These are phyloP conservation scores for Maconellicoccus hirsutus DNA, from an alignment of 1,140 invertebrate genomes.

Conservation along the genomic window DNA sequence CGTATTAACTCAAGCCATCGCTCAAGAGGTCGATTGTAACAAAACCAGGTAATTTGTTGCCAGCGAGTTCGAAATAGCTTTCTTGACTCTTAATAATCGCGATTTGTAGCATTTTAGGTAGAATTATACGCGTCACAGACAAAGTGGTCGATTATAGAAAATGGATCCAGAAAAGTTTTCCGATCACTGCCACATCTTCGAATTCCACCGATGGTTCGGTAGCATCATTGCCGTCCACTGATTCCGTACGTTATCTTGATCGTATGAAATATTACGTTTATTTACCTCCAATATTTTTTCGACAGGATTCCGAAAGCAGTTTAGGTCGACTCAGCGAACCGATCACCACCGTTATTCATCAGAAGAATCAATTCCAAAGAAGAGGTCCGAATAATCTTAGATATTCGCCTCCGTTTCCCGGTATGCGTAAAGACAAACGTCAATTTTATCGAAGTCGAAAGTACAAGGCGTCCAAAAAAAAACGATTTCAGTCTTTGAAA, in stretches of 20 bases:
- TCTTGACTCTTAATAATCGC: constrained; percentile 5
- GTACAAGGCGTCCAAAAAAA: neutral
- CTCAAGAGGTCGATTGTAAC: constrained; percentile 44
- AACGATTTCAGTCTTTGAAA: neutral
- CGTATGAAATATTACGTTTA: constrained; percentile 20
- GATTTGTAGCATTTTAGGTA: constrained; percentile 59
- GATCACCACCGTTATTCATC: neutral
- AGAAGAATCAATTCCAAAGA: neutral
- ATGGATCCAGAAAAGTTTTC: constrained; percentile 56
- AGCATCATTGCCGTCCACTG: neutral
- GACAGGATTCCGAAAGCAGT: constrained; percentile 40
- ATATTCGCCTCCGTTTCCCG: neutral
- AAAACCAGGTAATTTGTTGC: constrained; percentile 38
- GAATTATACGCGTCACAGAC: constrained; percentile 84
- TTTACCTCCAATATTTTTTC: constrained; percentile 11
- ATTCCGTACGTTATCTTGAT: constrained; percentile 19
- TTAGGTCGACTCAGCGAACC: constrained; percentile 31
- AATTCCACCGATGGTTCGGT: constrained; percentile 13
- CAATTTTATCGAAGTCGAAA: neutral
- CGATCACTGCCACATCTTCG: constrained; percentile 14
- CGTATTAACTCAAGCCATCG: constrained; percentile 67
- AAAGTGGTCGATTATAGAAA: constrained; percentile 83
- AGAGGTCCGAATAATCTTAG: constrained; percentile 4
- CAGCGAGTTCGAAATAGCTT: too few relatives aligned
- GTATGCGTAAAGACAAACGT: neutral